Conservation (phyloP, 2,113 vertebrate genomes). For the Mungos mungo region DNA sequence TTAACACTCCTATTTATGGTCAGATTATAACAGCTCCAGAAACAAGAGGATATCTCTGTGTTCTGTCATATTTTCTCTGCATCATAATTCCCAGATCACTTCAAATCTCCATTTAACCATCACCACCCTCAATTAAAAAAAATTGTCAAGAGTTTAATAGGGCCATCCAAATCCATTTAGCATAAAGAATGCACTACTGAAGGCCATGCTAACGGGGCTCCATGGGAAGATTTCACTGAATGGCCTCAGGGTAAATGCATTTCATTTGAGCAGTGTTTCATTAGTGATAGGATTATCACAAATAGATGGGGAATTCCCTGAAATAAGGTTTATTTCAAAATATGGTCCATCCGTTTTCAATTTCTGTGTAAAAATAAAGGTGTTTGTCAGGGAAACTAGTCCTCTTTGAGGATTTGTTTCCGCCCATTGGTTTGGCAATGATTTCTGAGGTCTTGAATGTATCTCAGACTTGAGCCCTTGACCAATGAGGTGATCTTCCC, state of each 20-base stretch:
- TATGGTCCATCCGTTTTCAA: not conserved
- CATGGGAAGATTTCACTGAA: not conserved
- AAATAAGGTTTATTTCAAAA: not conserved
- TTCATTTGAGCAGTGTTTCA: not conserved
- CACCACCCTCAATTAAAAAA: constrained; percentile 48
- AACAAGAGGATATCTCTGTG: not conserved
- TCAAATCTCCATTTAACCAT: constrained; percentile 44
- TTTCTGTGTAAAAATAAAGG: constrained; percentile 8
- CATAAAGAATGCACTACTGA: constrained; percentile 18
- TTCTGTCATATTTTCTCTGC: not conserved
- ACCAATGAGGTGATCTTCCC: not conserved
- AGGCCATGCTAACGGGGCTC: not conserved
- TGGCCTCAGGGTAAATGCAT: not conserved
- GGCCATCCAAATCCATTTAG: constrained; percentile 58
- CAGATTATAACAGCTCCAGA: not conserved
- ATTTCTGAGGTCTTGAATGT: not conserved
- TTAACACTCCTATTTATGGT: not conserved
- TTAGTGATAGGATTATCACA: not conserved
- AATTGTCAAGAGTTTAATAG: constrained; percentile 37
- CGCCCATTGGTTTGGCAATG: not conserved
- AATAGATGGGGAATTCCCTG: not conserved
- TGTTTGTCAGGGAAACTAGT: not conserved
- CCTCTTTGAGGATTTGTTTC: not conserved
- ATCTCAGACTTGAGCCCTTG: not conserved
- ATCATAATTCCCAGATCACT: constrained; percentile 11